Percentiles rank a stretch among this genome's conserved stretches.
phyloP scores from a whole-genome alignment of 2,113 vertebrate species.

The Acinonyx jubatus region DNA sequence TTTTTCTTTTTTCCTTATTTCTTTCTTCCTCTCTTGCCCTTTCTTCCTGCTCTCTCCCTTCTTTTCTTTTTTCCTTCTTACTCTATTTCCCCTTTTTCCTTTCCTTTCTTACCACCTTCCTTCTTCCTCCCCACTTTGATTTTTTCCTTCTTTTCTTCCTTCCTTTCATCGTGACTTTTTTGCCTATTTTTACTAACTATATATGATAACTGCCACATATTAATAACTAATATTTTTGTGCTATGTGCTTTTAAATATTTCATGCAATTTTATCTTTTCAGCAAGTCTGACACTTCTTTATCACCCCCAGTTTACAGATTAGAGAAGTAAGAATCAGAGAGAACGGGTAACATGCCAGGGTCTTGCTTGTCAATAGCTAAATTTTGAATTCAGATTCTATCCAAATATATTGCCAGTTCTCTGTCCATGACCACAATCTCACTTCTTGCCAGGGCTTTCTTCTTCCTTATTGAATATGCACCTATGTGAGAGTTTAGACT shows the following conservation, averaged over 20 bases:
- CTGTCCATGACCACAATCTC: background rate
- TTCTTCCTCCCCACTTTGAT: too few relatives aligned
- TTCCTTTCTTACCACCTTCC: rapidly evolving
- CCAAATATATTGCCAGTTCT: background rate
- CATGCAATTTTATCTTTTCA: background rate
- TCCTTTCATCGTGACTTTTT: background rate
- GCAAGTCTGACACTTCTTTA: background rate
- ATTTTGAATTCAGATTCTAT: background rate
- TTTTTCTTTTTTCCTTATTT: background rate
- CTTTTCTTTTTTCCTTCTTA: too few relatives aligned
- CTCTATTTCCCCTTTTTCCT: rapidly evolving
- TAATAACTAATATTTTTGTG: background rate
- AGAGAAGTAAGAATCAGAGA: background rate
- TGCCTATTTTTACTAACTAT: background rate
- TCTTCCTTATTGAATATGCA: background rate
- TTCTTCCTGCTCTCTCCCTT: too few relatives aligned
- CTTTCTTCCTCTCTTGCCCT: background rate
- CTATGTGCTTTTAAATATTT: background rate
- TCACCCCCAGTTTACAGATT: background rate
- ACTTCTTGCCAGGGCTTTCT: background rate
- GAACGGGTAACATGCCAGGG: background rate
- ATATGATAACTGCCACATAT: background rate
- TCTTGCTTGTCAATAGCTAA: background rate
- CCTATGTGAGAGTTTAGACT: background rate
- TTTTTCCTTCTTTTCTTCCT: too few relatives aligned